These are phyloP conservation scores for Parotocinclus haroldoi DNA, from an alignment of 2,797 vertebrate species.

Conservation along the genomic window DNA sequence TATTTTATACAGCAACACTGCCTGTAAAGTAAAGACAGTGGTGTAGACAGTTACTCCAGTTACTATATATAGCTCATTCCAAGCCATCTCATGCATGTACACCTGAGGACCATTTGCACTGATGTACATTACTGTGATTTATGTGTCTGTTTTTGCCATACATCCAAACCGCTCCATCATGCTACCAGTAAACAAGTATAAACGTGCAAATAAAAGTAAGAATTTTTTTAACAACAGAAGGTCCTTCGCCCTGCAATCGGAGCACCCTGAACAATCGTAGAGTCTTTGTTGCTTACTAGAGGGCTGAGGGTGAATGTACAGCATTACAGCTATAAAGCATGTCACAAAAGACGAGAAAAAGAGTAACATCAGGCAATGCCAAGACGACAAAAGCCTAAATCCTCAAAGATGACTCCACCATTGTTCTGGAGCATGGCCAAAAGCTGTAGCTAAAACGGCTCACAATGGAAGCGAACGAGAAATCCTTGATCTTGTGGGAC, in stretches of 20 bases:
- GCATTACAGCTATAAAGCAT: slow-evolving; percentile 26
- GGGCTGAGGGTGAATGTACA: slow-evolving; percentile 28
- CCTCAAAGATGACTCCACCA: slow-evolving; percentile 51
- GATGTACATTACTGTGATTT: slow-evolving; percentile 39
- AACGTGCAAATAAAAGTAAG: background rate
- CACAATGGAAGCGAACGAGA: slow-evolving; percentile 50
- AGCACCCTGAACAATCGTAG: slow-evolving; percentile 10
- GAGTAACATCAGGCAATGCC: slow-evolving; percentile 48
- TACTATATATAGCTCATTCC: slow-evolving; percentile 20
- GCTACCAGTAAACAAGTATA: background rate
- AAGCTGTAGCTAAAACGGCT: slow-evolving; percentile 47
- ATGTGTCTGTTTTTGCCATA: slow-evolving; percentile 36
- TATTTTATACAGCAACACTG: background rate
- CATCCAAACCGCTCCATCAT: slow-evolving; percentile 19
- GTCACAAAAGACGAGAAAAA: slow-evolving; percentile 39
- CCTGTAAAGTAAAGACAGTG: slow-evolving; percentile 5
- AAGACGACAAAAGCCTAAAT: slow-evolving; percentile 49
- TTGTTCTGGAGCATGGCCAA: slow-evolving; percentile 44
- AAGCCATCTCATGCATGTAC: slow-evolving; percentile 35
- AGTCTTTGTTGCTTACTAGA: slow-evolving; percentile 11
- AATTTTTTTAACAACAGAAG: slow-evolving; percentile 17
- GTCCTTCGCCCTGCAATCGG: slow-evolving; percentile 26
- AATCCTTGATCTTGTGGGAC: slow-evolving; percentile 49
- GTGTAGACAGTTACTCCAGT: slow-evolving; percentile 16
- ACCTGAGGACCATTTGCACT: slow-evolving; percentile 39